These are phyloP conservation scores for Amiota minor DNA, from an alignment of 2,888 invertebrate species.

Conservation along the genomic window DNA sequence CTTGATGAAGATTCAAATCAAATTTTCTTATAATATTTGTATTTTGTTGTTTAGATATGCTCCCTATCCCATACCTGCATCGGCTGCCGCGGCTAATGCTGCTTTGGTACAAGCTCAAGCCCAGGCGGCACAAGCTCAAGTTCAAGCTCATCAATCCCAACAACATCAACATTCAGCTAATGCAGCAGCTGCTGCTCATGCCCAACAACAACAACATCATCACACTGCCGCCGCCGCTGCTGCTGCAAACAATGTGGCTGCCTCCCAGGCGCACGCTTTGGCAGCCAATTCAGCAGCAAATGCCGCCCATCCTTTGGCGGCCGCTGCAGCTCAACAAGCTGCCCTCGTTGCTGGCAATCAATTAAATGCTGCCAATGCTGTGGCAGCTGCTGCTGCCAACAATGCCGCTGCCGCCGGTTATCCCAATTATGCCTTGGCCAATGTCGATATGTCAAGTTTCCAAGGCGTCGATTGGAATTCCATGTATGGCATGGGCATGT, in stretches of 20 bases:
- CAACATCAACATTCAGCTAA: constrained; percentile 53
- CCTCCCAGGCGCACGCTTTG: constrained; percentile 58
- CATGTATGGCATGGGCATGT: constrained; percentile 95
- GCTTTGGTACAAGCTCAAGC: constrained; percentile 74
- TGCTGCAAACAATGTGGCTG: constrained; percentile 58
- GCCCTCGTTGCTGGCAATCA: constrained; percentile 68
- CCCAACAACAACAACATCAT: constrained; percentile 54
- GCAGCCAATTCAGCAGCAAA: constrained; percentile 53
- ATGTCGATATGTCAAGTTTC: constrained; percentile 93
- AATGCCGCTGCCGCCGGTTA: constrained; percentile 82
- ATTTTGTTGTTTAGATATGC: constrained; percentile 75
- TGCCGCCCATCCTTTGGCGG: constrained; percentile 74
- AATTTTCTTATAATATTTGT: neutral
- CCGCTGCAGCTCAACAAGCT: constrained; percentile 74
- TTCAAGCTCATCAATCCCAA: constrained; percentile 60
- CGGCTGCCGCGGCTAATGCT: constrained; percentile 75
- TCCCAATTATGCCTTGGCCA: constrained; percentile 87
- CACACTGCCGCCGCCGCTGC: constrained; percentile 60
- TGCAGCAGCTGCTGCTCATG: constrained; percentile 40
- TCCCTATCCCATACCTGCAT: constrained; percentile 78
- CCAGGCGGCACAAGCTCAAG: constrained; percentile 66
- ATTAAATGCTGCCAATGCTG: constrained; percentile 76
- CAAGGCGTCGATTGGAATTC: constrained; percentile 93
- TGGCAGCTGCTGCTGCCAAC: constrained; percentile 77
- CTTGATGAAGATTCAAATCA: neutral